phyloP scores from a whole-genome alignment of 23 tunicate genomes.

The Aplidium turbinatum region DNA sequence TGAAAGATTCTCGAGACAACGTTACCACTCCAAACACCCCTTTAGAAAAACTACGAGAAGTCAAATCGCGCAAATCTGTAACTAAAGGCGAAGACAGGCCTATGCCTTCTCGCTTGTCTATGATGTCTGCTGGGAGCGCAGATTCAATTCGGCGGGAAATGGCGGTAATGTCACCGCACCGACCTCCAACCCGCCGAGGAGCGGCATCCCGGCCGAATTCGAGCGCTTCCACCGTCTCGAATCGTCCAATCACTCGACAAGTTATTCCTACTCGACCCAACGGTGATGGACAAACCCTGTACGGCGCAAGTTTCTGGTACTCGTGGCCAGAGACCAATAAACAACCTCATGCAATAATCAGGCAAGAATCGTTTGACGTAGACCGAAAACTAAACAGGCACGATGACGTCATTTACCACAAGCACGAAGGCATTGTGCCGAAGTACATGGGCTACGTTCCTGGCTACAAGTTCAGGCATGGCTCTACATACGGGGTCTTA shows the following conservation, averaged over 20 bases:
- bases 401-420: conserved; percentile 83
- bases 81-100: conserved; percentile 20
- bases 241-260: conserved; percentile 36
- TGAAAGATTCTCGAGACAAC: conserved; percentile 4
- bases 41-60: no score
- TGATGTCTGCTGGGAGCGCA: conserved; percentile 78
- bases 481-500: conserved; percentile 80
- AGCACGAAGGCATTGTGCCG: conserved; percentile 86
- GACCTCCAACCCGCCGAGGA: not conserved
- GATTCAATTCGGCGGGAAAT: conserved; percentile 21
- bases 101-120: conserved; percentile 41
- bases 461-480: conserved; percentile 84
- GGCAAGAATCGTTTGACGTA: conserved; percentile 56
- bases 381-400: conserved; percentile 61
- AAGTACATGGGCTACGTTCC: conserved; percentile 94
- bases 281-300: conserved; percentile 75
- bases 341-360: no score
- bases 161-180: not conserved
- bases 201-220: conserved; percentile 25
- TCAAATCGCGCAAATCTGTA: no score
- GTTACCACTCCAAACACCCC: not conserved
- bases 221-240: conserved; percentile 39
- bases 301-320: conserved; percentile 85
- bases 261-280: conserved; percentile 45
- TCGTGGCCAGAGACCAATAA: conserved; percentile 64